phyloP scores from a whole-genome alignment of 2,888 invertebrate genomes.

The Chrysolina oricalcia region DNA sequence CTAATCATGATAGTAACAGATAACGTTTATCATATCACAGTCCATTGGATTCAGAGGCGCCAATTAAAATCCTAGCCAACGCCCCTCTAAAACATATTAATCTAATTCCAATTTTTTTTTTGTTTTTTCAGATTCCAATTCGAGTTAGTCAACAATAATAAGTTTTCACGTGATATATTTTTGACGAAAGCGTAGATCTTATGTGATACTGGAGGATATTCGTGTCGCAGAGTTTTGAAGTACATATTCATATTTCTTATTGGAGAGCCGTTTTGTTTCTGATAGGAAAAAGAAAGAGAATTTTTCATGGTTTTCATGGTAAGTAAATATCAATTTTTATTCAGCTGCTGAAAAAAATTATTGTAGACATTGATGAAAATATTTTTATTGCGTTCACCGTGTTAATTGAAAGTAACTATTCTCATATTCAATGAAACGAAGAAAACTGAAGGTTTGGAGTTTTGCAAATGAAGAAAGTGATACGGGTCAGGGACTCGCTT shows the following conservation, averaged over 20 bases:
- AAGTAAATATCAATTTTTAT: background rate
- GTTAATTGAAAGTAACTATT: too few relatives aligned
- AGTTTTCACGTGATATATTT: background rate
- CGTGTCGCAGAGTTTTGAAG: background rate
- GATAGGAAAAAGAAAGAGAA: constrained; percentile 21
- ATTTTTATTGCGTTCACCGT: too few relatives aligned
- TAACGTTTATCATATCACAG: background rate
- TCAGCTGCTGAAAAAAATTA: background rate
- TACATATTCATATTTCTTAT: background rate
- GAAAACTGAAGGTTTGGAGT: too few relatives aligned
- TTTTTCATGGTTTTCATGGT: constrained; percentile 37
- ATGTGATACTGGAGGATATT: background rate
- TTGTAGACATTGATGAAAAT: too few relatives aligned
- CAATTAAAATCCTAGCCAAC: background rate
- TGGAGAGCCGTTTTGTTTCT: constrained; percentile 10
- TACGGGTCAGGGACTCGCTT: too few relatives aligned
- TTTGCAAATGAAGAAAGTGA: too few relatives aligned
- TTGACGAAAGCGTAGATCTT: background rate
- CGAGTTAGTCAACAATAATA: background rate
- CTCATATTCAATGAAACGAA: too few relatives aligned
- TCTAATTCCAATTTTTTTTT: background rate
- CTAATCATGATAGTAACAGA: background rate
- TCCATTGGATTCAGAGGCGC: background rate
- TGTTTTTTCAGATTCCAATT: constrained; percentile 7
- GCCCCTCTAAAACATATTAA: background rate